phyloP scores from a whole-genome alignment of 2,113 vertebrate species.

The Columba livia region DNA sequence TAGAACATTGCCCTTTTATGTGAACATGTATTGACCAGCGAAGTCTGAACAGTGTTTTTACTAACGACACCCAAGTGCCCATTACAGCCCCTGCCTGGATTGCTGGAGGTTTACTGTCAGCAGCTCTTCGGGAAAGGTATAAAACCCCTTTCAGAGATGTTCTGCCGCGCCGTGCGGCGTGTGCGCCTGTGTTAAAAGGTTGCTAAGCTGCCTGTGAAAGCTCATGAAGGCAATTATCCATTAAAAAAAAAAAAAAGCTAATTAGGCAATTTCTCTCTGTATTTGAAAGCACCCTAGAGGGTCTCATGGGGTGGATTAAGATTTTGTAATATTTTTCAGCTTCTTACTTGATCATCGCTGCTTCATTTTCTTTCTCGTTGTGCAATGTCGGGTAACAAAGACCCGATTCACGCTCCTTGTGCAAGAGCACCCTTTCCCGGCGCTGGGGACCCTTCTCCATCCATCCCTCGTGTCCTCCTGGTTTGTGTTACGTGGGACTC shows the following conservation, averaged over 20 bases:
- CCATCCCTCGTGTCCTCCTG: background rate
- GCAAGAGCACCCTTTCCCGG: background rate
- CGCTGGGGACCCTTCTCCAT: rapidly evolving
- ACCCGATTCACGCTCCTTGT: constrained; percentile 22
- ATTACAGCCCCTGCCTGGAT: constrained; percentile 52
- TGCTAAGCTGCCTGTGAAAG: constrained; percentile 70
- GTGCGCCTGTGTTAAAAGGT: constrained; percentile 50
- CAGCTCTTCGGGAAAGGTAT: constrained; percentile 69
- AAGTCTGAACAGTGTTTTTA: constrained; percentile 49
- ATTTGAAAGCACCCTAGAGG: constrained; percentile 57
- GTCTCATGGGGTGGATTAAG: constrained; percentile 46
- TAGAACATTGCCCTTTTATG: constrained; percentile 66
- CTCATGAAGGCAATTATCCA: constrained; percentile 45
- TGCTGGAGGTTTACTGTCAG: constrained; percentile 71
- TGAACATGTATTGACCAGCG: constrained; percentile 47
- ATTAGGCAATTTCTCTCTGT: constrained; percentile 65
- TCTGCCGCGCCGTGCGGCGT: background rate
- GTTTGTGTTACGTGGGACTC: rapidly evolving
- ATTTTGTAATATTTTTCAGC: constrained; percentile 69
- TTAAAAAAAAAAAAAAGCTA: background rate
- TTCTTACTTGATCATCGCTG: constrained; percentile 38
- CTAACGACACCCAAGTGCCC: constrained; percentile 72
- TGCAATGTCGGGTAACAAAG: constrained; percentile 45
- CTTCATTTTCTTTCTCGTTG: constrained; percentile 25
- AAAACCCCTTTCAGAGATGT: constrained; percentile 64